Evolutionary conservation across 2,113 vertebrate genomes (phyloP), one percentile per base, ranked within the genome.

Genomic region (Phyllostomus hastatus): DNA sequence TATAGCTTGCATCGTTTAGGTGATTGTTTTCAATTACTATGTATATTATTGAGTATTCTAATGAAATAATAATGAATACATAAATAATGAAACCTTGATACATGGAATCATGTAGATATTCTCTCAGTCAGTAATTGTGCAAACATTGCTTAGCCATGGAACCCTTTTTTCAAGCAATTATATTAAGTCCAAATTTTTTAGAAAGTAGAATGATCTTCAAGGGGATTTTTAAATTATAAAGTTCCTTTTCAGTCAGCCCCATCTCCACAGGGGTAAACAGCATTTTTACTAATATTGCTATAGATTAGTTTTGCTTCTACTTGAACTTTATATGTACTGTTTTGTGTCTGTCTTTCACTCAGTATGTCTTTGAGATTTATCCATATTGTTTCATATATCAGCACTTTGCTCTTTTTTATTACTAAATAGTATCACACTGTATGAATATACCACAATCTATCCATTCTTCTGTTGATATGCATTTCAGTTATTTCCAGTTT

Each of bases 401-500:
- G 19, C 46, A 43, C n/a, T 90, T 82, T 28, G 4, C 73, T 95
- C n/a, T 57, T 88, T 88, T 91, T 90, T 72, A 72, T 66, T 61
- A 66, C 26, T 79, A 12, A 26, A 64, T 80, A 70, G 17, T 85
- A 64, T 90, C 90, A n/a, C 38, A 67, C 31, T 72, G 22, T 73
- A 52, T 86, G n/a, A 61, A 38, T 35, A 72, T 67, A 61, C 31
- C 11, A 50, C 20, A 78, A 41, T 76, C 85, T 90, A 88, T 69
- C 41, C 22, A 75, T 43, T 95, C 64, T 88, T 88, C 48, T 91
- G 26, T 91, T 88, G 52, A 70, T 94, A 84, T 22, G 50, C 67
- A 91, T 89, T 82, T 89, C 38, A 90, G 20, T 69, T 86, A 20
- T 90, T 83, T 94, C 81, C 10, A 85, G 66, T 81, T 84, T 81